Evolutionary conservation across 2,113 vertebrate species (phyloP), one percentile per base, ranked within the genome.

Genomic region (Chaetodon trifascialis): DNA sequence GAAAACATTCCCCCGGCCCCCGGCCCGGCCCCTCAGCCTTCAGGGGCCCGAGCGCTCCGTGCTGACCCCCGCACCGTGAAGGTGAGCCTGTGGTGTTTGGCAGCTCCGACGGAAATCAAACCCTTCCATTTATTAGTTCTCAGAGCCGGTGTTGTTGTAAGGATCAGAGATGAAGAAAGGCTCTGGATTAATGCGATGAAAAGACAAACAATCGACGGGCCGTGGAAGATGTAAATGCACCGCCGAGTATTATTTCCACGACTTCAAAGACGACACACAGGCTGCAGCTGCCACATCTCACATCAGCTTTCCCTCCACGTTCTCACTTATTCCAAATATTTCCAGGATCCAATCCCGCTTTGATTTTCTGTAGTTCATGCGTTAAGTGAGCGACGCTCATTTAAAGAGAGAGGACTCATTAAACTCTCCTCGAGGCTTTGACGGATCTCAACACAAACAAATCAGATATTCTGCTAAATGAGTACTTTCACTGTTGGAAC

Each of bases 11-110:
- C 77, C 47, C 63, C 23, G n/a, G 67, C 73, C 80, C 80, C 34
- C 9, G 44, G 51, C 42, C 8, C 66, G 74, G 49, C 51, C 81
- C 77, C 80, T 30, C 54, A 12, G 88, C 80, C 76, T 58, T 73
- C 73, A 0, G 66, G 78, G 76, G 58, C 82, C 75, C 58, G 46
- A 16, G 49, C 67, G 71, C 88, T 71, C 78, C 73, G 21, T 65
- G 25, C 71, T 91, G 91, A 93, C 93, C 91, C 86, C 79, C 56
- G 75, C 83, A 44, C 86, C 78, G 73, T 70, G 79, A 91, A 95
- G 93, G 93, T 91, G 87, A 92, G 90, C 65, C 84, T 95, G 94
- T 94, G 89, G 92, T 92, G 88, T 90, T 95, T 95, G 95, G 95
- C 94, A 86, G 16, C 36, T 36, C 34, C 1, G 59, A 47, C 83